A percentile compares a stretch with the other conserved stretches of the same genome.
phyloP scores from a whole-genome alignment of 2,888 invertebrate species.

The Cabera pusaria region DNA sequence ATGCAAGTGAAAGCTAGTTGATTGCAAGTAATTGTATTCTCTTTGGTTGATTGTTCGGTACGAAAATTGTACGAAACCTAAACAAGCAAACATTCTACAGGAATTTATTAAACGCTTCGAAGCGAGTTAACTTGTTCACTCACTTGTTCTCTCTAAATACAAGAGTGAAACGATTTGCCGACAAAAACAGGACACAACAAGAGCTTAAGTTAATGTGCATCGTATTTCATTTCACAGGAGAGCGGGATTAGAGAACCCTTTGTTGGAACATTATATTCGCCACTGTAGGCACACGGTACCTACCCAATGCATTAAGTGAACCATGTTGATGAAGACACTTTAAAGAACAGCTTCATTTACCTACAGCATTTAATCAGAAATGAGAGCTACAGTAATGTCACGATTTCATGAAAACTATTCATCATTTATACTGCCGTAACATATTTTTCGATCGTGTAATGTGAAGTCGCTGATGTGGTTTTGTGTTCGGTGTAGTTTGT shows the following conservation, averaged over 20 bases:
- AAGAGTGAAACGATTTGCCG: constrained; percentile 55
- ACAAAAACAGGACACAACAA: constrained; percentile 70
- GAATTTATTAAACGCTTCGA: constrained; percentile 52
- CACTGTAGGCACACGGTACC: constrained; percentile 46
- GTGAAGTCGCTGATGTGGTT: too few species aligned
- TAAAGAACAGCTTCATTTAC: constrained; percentile 4
- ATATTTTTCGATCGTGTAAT: too few species aligned
- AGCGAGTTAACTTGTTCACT: constrained; percentile 52
- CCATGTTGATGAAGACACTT: constrained; percentile 53
- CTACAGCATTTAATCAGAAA: too few species aligned
- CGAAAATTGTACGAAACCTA: constrained; percentile 51
- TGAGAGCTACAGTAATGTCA: too few species aligned
- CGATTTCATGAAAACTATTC: too few species aligned
- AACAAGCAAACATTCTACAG: constrained; percentile 40
- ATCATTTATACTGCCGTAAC: too few species aligned
- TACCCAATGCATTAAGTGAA: constrained; percentile 54
- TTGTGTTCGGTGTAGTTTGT: too few species aligned
- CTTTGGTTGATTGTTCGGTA: too few species aligned
- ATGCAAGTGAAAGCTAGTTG: constrained; percentile 33
- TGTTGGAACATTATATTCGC: constrained; percentile 50
- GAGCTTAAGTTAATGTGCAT: constrained; percentile 71
- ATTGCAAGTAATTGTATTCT: too few species aligned
- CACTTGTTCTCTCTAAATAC: constrained; percentile 39
- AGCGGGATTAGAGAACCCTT: constrained; percentile 57
- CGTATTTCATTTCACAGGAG: constrained; percentile 69